Evolutionary conservation across 37 sponge, comb jelly and placozoan genomes (phyloP).

Genomic region (Hexactinellida sp.): DNA sequence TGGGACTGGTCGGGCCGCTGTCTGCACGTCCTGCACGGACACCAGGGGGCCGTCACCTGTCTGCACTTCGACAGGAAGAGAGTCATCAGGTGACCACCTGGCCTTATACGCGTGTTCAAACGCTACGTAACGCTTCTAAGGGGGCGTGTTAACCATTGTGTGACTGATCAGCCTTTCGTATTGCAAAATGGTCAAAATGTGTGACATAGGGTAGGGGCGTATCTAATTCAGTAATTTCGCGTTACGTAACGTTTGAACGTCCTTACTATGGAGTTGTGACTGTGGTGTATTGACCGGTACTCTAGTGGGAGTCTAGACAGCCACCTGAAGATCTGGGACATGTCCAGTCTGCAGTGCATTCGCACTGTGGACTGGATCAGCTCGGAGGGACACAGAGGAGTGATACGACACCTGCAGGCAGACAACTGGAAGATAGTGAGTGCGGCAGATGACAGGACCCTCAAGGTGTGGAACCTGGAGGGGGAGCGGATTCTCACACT

Average conservation of each 20-base stretch:
- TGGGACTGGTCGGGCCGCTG: conserved; percentile 23
- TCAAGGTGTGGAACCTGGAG: conserved; percentile 52
- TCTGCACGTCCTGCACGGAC: conserved; percentile 75
- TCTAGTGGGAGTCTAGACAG: conserved; percentile 76
- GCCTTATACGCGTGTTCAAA: too few species aligned
- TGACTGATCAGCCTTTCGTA: background rate
- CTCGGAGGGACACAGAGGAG: conserved; percentile 96
- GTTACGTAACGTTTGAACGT: too few species aligned
- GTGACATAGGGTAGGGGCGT: too few species aligned
- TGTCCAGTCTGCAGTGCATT: conserved; percentile 55
- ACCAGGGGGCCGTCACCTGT: conserved; percentile 88
- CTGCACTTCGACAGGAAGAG: conserved; percentile 76
- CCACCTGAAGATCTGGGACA: conserved; percentile 87
- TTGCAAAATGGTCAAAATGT: too few species aligned
- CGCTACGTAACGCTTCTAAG: too few species aligned
- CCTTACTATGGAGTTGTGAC: too few species aligned
- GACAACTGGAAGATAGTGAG: conserved; percentile 94
- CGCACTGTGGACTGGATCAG: conserved; percentile 88
- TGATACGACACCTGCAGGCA: conserved; percentile 84
- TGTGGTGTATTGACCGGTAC: too few species aligned
- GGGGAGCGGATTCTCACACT: conserved; percentile 83
- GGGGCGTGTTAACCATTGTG: background rate
- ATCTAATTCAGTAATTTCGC: too few species aligned
- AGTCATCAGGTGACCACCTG: conserved; percentile 58
- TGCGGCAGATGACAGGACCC: conserved; percentile 97